phyloP scores from a whole-genome alignment of 2,113 vertebrate species.

The Loxodonta africana region DNA sequence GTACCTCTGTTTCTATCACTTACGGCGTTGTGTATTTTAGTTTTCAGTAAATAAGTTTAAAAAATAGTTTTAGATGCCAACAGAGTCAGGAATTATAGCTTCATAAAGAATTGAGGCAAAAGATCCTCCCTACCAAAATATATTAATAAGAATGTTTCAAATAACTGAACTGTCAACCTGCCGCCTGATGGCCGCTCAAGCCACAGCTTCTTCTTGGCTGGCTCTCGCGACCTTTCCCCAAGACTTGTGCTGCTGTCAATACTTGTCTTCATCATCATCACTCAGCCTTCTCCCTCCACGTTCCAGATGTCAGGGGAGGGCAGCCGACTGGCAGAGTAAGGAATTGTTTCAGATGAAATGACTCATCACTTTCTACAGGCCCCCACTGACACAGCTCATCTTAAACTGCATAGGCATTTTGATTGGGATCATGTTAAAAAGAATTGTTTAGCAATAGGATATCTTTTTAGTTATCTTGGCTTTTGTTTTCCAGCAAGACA shows the following conservation, averaged over 20 bases:
- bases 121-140: neutral
- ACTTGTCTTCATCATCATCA: neutral
- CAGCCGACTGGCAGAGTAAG: neutral
- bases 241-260: neutral
- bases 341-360: neutral
- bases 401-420: slow-evolving; percentile 16
- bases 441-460: neutral
- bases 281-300: neutral
- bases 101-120: neutral
- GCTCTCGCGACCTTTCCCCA: neutral
- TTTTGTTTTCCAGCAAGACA: slow-evolving; percentile 13
- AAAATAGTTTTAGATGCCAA: neutral
- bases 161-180: neutral
- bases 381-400: neutral
- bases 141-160: neutral
- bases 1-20: neutral
- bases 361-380: neutral
- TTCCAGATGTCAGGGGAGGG: neutral
- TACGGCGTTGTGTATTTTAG: neutral
- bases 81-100: neutral
- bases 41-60: slow-evolving; percentile 22
- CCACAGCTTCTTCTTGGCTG: neutral
- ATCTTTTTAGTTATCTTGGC: slow-evolving; percentile 38
- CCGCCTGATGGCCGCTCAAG: neutral
- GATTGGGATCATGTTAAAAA: neutral